These are phyloP conservation scores for Drepanosiphum platanoidis DNA, from an alignment of 2,888 invertebrate species.

Conservation along the genomic window DNA sequence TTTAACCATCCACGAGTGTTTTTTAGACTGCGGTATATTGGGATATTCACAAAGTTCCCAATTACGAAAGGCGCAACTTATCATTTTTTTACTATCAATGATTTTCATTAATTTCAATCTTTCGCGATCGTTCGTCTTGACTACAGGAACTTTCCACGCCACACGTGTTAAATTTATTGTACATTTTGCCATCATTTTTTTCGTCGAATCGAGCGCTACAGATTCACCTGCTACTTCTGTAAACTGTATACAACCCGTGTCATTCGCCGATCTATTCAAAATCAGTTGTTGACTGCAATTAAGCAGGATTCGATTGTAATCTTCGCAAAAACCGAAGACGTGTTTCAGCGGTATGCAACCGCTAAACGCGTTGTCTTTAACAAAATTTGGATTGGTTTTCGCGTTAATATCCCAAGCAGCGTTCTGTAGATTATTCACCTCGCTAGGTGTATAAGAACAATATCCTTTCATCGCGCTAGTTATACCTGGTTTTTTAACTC, in stretches of 20 bases:
- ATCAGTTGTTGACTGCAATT: constrained; percentile 21
- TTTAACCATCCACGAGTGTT: constrained; percentile 18
- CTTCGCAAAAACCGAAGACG: constrained; percentile 23
- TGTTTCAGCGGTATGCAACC: constrained; percentile 17
- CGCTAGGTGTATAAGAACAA: not conserved
- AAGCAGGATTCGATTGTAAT: not conserved
- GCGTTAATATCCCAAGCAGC: not conserved
- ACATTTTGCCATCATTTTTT: too few relatives aligned
- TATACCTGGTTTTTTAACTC: not conserved
- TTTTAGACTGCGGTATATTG: not conserved
- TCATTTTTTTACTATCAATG: not conserved
- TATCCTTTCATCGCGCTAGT: not conserved
- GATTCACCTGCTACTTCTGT: too few relatives aligned
- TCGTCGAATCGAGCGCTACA: accelerated
- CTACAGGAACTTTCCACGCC: not conserved
- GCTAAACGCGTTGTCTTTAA: not conserved
- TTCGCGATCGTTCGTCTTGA: not conserved
- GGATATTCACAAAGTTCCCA: constrained; percentile 32
- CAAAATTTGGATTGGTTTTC: not conserved
- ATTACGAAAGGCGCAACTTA: constrained; percentile 16
- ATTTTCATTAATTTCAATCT: constrained; percentile 19
- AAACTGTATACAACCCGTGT: not conserved
- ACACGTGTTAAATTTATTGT: not conserved
- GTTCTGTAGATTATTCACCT: not conserved
- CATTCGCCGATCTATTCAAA: not conserved